Percentiles rank a stretch among this genome's conserved stretches.
Evolutionary conservation across 2,797 vertebrate species (phyloP).

Genomic region (Melanotaenia boesemani): DNA sequence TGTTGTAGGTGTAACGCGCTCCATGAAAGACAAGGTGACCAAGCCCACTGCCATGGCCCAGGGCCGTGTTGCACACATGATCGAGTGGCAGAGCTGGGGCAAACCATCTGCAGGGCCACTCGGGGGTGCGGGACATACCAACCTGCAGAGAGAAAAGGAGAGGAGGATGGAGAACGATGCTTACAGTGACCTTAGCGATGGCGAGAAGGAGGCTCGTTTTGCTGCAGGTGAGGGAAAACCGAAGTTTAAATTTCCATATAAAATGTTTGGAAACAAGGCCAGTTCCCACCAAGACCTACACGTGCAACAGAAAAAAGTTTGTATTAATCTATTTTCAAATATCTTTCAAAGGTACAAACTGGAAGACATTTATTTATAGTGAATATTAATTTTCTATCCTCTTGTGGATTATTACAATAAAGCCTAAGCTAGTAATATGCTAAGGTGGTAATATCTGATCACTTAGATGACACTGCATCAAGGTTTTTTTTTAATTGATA

Average conservation of each 20-base stretch:
- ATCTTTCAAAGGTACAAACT: no score
- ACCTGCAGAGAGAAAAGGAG: conserved; percentile 83
- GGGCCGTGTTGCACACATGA: conserved; percentile 97
- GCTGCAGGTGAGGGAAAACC: conserved; percentile 87
- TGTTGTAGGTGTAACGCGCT: conserved; percentile 89
- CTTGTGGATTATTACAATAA: background rate
- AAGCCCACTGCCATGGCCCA: conserved; percentile 98
- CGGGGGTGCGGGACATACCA: conserved; percentile 83
- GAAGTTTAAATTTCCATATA: background rate
- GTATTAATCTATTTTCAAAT: no score
- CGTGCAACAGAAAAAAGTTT: no score
- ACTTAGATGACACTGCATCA: no score
- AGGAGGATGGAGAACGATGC: conserved; percentile 87
- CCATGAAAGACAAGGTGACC: conserved; percentile 98
- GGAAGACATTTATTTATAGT: no score
- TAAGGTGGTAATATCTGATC: no score
- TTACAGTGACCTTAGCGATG: conserved; percentile 96
- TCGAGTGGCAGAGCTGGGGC: conserved; percentile 98
- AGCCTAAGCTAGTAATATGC: no score
- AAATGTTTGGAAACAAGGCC: background rate
- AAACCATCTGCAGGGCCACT: conserved; percentile 87
- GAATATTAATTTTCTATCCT: no score
- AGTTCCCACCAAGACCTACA: background rate
- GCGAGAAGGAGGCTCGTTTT: conserved; percentile 97
- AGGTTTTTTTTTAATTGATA: no score